Percentiles rank a stretch among this genome's conserved stretches.
Conservation (phyloP, 1,140 invertebrate genomes). For the Chrysomallon squamiferum region DNA sequence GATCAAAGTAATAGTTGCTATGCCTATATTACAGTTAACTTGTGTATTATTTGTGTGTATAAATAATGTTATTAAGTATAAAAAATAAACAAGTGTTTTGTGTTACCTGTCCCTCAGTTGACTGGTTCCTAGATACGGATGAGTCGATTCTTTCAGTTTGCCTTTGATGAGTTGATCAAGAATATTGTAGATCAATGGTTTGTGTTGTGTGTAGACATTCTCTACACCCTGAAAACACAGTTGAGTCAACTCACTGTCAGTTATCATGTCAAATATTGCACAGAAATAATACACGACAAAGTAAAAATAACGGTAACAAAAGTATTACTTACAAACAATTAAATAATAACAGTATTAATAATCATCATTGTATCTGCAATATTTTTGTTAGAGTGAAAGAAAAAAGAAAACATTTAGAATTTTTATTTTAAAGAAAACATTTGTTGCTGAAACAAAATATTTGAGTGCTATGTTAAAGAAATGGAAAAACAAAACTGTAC, state of each 20-base stretch:
- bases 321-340: too few relatives aligned
- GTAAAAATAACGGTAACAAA: not conserved
- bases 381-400: too few relatives aligned
- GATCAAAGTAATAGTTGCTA: not conserved
- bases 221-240: constrained; percentile 79
- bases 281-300: not conserved
- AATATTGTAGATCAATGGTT: constrained; percentile 82
- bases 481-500: constrained; percentile 65
- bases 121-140: constrained; percentile 77
- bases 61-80: not conserved
- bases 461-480: too few relatives aligned
- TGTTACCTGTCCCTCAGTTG: constrained; percentile 62
- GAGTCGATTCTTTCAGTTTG: constrained; percentile 80
- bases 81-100: not conserved
- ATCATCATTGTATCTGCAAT: too few relatives aligned
- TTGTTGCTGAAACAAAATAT: too few relatives aligned
- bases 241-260: too few relatives aligned
- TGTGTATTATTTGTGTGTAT: not conserved
- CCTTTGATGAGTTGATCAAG: constrained; percentile 90
- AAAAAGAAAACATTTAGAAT: too few relatives aligned
- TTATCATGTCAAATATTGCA: too few relatives aligned
- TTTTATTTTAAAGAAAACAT: too few relatives aligned
- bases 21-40: not conserved
- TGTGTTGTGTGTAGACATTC: constrained; percentile 97
- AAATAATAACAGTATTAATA: too few relatives aligned